Base-by-base conservation (phyloP, 1,140 invertebrate species). In the Cotesia typhae region DNA sequence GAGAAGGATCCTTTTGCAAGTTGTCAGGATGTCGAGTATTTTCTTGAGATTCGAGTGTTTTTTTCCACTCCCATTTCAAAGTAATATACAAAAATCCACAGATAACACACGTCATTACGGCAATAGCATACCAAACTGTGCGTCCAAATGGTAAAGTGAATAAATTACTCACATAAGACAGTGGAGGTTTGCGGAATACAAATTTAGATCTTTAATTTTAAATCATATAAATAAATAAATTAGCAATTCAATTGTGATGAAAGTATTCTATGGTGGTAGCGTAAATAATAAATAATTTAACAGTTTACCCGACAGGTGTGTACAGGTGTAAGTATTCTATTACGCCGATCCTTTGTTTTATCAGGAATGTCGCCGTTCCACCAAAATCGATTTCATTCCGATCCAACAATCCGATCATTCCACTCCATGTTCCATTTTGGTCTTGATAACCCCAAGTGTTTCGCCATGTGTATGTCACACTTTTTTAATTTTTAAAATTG, bases 131-230 rank as follows among this genome's bases (percentile, higher is more conserved):
- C 91, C 91, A 92, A 1, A 92, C 89, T 1, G 83, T 81, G 3
- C 74, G 82, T 66, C 88, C 83, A 76, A 92, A 92, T 0, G 91
- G 91, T 52, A 92, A 74, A 12, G 87, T 76, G 74, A 91, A 92
- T 36, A 92, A 87, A 77, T 92, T 92, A 64, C 87, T 89, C 28
- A 91, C 88, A 73, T 89, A 91, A 0, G 91, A 92, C n/a, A 92
- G 78, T 75, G 92, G 90, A 4, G 91, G 91, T 80, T 90, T 88
- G 38, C 89, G 87, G 76, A 92, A 92, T 10, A 92, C 87, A 79
- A 92, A 92, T 73, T 88, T 88, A 0, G 89, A 89, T 51, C 89
- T 85, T 28, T 47, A 10, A 10, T 28, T 28, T 28, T 28, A 28
- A 28, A 3, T 28, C 1, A 28, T 28, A 28, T 2, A 47, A 7